Evolutionary conservation across 2,113 vertebrate genomes (phyloP).

Genomic region (Hipposideros armiger): DNA sequence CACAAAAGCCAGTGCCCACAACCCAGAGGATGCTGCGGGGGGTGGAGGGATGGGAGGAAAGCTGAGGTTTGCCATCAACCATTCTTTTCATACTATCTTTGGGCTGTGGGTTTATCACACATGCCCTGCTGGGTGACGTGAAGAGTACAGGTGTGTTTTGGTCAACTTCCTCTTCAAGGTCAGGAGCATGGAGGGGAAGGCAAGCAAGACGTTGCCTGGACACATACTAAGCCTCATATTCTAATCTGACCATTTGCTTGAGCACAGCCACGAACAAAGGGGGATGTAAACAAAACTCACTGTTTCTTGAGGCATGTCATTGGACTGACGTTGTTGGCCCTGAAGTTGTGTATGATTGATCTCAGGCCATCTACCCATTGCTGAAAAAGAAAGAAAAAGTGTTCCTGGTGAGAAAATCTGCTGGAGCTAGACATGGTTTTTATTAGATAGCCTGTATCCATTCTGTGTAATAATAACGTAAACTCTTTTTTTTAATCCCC

Average conservation of each 20-base stretch:
- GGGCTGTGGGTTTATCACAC: neutral
- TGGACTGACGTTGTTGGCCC: slow-evolving; percentile 98
- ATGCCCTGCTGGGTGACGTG: neutral
- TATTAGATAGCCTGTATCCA: neutral
- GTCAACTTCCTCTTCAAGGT: neutral
- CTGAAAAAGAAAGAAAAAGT: slow-evolving; percentile 88
- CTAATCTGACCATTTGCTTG: neutral
- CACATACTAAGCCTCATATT: neutral
- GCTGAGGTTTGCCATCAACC: neutral
- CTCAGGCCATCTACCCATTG: slow-evolving; percentile 98
- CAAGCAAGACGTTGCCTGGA: neutral
- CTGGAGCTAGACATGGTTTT: neutral
- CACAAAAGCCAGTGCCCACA: neutral
- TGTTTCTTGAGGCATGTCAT: slow-evolving; percentile 99
- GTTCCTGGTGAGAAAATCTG: neutral
- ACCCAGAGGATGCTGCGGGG: neutral
- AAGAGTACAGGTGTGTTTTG: neutral
- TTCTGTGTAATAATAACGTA: neutral
- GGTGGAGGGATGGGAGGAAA: neutral
- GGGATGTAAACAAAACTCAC: slow-evolving; percentile 89
- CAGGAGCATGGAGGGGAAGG: neutral
- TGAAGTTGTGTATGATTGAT: slow-evolving; percentile 98
- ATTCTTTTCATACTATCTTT: neutral
- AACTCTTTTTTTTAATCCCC: neutral
- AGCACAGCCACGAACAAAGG: neutral